phyloP scores from a whole-genome alignment of 2,113 vertebrate species.

The Lichenostomus cassidix region DNA sequence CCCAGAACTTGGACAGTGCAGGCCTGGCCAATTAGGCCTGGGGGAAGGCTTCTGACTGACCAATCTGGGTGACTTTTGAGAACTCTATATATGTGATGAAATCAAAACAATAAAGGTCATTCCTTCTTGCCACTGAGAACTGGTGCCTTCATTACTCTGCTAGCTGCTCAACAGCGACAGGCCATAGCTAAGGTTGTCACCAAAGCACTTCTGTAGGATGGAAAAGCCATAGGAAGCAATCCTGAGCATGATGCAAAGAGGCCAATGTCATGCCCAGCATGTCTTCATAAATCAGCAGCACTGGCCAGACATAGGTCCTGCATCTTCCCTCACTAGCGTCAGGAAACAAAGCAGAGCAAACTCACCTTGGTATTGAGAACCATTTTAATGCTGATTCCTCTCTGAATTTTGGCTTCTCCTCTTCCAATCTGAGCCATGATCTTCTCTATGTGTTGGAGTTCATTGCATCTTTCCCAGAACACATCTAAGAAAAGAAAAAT shows the following conservation, averaged over 20 bases:
- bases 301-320: rapidly evolving
- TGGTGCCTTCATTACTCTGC: too few species aligned
- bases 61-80: too few species aligned
- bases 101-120: too few species aligned
- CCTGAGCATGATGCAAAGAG: background rate
- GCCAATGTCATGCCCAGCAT: too few species aligned
- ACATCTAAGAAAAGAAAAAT: slow-evolving; percentile 79
- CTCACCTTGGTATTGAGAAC: slow-evolving; percentile 95
- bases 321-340: background rate
- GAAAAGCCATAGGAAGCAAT: background rate
- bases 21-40: too few species aligned
- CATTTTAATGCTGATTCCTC: slow-evolving; percentile 98
- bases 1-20: too few species aligned
- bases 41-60: too few species aligned
- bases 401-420: slow-evolving; percentile 97
- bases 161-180: too few species aligned
- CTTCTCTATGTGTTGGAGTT: slow-evolving; percentile 98
- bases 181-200: too few species aligned
- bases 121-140: too few species aligned
- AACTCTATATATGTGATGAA: too few species aligned
- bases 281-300: background rate
- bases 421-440: slow-evolving; percentile 99
- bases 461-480: slow-evolving; percentile 98
- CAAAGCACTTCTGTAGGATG: rapidly evolving
- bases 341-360: background rate